These are phyloP conservation scores for Plusia festucae DNA, from an alignment of 2,888 invertebrate genomes.

Conservation along the genomic window DNA sequence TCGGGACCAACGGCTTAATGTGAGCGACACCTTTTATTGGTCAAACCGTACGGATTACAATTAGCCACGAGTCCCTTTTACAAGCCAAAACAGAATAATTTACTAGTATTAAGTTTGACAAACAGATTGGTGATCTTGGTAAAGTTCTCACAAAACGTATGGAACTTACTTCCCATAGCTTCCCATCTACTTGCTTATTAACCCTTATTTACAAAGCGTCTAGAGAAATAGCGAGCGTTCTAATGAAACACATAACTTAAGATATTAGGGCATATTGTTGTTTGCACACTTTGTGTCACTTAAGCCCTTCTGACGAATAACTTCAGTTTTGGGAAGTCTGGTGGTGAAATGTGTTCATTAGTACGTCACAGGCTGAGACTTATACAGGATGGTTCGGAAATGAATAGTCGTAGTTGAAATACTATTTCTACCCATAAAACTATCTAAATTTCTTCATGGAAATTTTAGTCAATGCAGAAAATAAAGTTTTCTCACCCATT, in stretches of 20 bases:
- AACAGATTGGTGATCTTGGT: neutral
- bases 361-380: constrained; percentile 16
- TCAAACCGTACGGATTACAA: too few species aligned
- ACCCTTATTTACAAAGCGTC: constrained; percentile 4
- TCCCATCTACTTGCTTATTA: constrained; percentile 1
- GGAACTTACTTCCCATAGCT: too few species aligned
- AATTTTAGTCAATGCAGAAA: too few species aligned
- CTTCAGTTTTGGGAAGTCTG: constrained; percentile 16
- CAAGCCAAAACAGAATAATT: neutral
- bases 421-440: too few species aligned
- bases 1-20: too few species aligned
- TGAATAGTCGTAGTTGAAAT: too few species aligned
- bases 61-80: too few species aligned
- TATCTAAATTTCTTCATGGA: too few species aligned
- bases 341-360: constrained; percentile 45
- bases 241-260: neutral
- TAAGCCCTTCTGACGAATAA: constrained; percentile 8
- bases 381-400: too few species aligned
- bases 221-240: neutral
- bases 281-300: constrained; percentile 7
- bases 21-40: too few species aligned
- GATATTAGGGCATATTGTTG: neutral
- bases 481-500: too few species aligned
- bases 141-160: constrained; percentile 1
- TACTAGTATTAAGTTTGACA: neutral